A percentile compares a stretch with the other conserved stretches of the same genome.
These are phyloP conservation scores for Cantharis rustica DNA, from an alignment of 2,888 invertebrate species.

Conservation along the genomic window DNA sequence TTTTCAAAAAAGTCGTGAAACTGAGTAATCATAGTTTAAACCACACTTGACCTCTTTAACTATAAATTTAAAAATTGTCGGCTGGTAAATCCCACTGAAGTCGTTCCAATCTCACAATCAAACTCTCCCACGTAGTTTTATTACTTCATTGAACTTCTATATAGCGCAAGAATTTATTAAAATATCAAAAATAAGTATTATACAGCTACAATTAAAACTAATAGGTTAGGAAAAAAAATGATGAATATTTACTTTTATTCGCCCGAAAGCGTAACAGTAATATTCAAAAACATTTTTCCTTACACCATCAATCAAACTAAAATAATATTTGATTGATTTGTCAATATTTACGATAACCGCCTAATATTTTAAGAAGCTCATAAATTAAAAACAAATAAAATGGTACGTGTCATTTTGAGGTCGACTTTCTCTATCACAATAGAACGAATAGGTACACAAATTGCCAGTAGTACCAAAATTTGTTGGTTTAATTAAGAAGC, in stretches of 20 bases:
- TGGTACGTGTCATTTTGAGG: slow-evolving; percentile 1
- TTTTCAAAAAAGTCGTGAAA: not conserved
- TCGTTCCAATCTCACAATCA: not conserved
- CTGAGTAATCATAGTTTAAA: not conserved
- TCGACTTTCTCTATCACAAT: slow-evolving; percentile 1
- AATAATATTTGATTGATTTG: not conserved
- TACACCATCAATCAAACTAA: not conserved
- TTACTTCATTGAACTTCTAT: not conserved
- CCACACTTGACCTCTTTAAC: not conserved
- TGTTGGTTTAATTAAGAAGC: not conserved
- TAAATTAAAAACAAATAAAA: slow-evolving; percentile 3
- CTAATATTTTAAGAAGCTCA: not conserved
- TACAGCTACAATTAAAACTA: not conserved
- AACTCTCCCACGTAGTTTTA: not conserved
- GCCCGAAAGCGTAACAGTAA: not conserved
- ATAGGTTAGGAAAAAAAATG: not conserved
- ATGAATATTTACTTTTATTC: not conserved
- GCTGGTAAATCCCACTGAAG: not conserved
- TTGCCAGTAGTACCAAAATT: not conserved
- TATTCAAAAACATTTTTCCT: not conserved
- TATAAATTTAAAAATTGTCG: not conserved
- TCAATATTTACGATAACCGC: not conserved
- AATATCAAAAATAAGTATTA: not conserved
- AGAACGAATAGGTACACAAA: not conserved
- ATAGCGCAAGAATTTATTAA: not conserved